Base-by-base conservation (phyloP, 2,888 invertebrate species). In the Melinaea menophilus region DNA sequence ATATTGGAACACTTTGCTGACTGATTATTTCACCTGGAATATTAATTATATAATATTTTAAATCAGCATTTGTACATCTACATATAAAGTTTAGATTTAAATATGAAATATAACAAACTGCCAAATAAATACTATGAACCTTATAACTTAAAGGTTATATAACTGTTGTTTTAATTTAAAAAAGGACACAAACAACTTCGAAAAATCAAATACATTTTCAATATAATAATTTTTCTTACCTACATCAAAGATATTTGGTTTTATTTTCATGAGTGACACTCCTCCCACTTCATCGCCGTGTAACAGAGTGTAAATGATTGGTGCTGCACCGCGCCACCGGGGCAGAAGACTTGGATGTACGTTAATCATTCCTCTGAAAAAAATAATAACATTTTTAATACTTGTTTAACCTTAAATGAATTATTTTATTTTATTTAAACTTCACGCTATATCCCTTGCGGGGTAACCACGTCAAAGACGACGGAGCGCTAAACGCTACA, bases 301-400 rank as follows among this genome's bases (percentile, higher is more conserved):
- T 74, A 97, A 92, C 59, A 99, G 86, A 0, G 98, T 93, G 84
- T 98, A 94, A 60, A 96, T 93, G 57, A 98, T 95, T 0, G 99
- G 99, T 0, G 98, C 95, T 9, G 98, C 97, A 5, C 99, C 99
- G 72, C 98, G 92, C 97, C 97, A 98, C 62, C 95, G 92, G 0
- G 99, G 99, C 67, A 99, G 85, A 58, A 98, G 82, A 85, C 98
- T 98, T 0, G 95, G 97, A 84, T 99, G 99, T 0, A 98, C 95
- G 90, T 99, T 99, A 45, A 98, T 89, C 92, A 98, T 97, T 35
- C 98, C 98, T 75, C 96, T 96, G 79, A 61, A 90, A 88, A 31
- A 34, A 47, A 12, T 31, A 31, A 12, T 9, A 51, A 9, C 22
- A 51, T 7, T 31, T 51, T 5, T 51, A 22, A 9, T 31, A 22